Evolutionary conservation across 2,113 vertebrate species (phyloP), one percentile per base, ranked within the genome.

Genomic region (Hippolais icterina): DNA sequence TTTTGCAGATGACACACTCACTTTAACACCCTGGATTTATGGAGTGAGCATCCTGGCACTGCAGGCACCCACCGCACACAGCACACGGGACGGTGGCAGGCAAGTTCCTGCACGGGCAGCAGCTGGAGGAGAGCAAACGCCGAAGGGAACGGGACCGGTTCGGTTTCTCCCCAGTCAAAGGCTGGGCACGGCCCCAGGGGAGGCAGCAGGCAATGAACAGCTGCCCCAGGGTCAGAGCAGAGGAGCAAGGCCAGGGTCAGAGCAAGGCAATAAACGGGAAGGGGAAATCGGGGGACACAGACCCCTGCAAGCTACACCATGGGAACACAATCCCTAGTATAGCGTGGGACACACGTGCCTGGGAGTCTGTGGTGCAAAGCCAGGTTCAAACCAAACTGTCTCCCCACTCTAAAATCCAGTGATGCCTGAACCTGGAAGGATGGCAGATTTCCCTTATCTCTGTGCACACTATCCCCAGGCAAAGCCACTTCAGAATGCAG

Each of bases 221-320:
- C 35, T 24, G 49, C 11, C 37, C 25, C 24, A 54, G 63, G 7
- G 44, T 24, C 71, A 61, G 44, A 47, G 59, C 54, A 65, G 15
- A 33, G 27, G 25, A 53, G 41, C 41, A 12, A 33, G 33, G 57
- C 68, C 22, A 53, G 25, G 37, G 52, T 10, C 37, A 25, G 29
- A 19, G 17, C 24, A 31, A 27, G 41, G n/a, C 41, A 33, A 24
- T 12, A 10, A 63, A 22, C 2, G 29, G 37, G 11, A 42, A 65
- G 46, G 31, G 61, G 63, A 52, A 79, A 59, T 3, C 1, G 0
- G 15, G 61, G 31, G 8, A 47, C 14, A 21, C 17, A 35, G 54
- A 46, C 3, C 6, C 18, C 57, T 52, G 24, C 35, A 57, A 39
- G 24, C 17, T 41, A 10, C 1, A 0, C 1, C 0, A 10, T 2